Percentiles rank a stretch among this genome's conserved stretches.
These are phyloP conservation scores for Dicycla oo DNA, from an alignment of 2,888 invertebrate species.

Conservation along the genomic window DNA sequence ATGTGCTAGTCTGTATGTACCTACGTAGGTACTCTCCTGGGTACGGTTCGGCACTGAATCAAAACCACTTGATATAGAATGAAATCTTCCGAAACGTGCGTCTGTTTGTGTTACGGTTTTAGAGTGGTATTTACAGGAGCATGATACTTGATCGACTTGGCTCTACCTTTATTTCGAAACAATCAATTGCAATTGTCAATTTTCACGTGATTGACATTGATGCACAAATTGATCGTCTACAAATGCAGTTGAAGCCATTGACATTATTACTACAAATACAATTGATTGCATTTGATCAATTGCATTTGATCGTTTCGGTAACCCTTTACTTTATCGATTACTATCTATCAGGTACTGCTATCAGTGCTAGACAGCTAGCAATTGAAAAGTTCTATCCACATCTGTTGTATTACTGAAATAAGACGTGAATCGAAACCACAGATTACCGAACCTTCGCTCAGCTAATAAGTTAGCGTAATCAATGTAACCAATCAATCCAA, in stretches of 20 bases:
- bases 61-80: conserved; percentile 68
- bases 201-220: too few species aligned
- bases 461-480: not conserved
- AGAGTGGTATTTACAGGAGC: too few species aligned
- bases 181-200: too few species aligned
- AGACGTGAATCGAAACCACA: not conserved
- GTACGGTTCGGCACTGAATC: conserved; percentile 65
- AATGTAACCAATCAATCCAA: too few species aligned
- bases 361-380: too few species aligned
- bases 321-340: too few species aligned
- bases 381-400: not conserved
- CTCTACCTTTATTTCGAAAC: not conserved
- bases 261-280: too few species aligned
- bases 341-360: too few species aligned
- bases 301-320: too few species aligned
- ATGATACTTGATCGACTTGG: not conserved
- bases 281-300: too few species aligned
- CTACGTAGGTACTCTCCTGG: not conserved
- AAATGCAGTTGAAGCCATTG: too few species aligned
- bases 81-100: conserved; percentile 63
- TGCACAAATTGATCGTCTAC: too few species aligned
- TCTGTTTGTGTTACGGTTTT: conserved; percentile 45
- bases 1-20: not conserved
- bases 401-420: not conserved
- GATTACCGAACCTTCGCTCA: not conserved